Conservation (phyloP, 1,140 invertebrate species). For the Apis laboriosa region DNA sequence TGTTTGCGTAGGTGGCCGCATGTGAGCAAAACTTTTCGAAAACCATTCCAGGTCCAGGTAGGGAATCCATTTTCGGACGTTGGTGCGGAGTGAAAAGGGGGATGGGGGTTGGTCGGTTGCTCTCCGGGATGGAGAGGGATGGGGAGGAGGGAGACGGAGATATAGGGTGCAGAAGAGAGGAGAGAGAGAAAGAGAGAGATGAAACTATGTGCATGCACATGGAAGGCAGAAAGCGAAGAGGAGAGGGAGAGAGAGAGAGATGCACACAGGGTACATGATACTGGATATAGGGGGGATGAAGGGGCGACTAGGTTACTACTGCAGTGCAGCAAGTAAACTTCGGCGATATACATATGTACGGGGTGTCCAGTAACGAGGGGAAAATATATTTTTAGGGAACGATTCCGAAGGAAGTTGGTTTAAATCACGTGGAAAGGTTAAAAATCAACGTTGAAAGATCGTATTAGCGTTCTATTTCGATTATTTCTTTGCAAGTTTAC, state of each 20-base stretch:
- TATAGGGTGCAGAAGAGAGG: not conserved
- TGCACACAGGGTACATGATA: not conserved
- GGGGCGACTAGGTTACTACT: conserved; percentile 52
- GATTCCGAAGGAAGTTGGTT: no score
- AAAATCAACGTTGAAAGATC: no score
- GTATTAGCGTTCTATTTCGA: no score
- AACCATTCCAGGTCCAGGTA: conserved; percentile 56
- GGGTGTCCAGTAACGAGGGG: no score
- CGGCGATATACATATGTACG: conserved; percentile 34
- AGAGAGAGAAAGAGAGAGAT: not conserved
- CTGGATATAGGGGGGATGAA: conserved; percentile 29
- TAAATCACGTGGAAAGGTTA: no score
- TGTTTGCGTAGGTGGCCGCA: not conserved
- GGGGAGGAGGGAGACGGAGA: not conserved
- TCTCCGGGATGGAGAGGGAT: not conserved
- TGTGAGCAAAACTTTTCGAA: conserved; percentile 63
- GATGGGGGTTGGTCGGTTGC: no score
- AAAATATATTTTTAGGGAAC: no score
- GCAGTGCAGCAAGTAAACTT: conserved; percentile 64
- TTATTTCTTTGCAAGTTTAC: no score
- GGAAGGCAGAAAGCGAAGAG: conserved; percentile 15
- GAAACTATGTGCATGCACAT: not conserved
- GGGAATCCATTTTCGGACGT: conserved; percentile 57
- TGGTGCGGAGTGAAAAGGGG: not conserved
- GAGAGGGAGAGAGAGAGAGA: conserved; percentile 19